phyloP scores from a whole-genome alignment of 1,140 invertebrate genomes.

The Tetragonula clypearis region DNA sequence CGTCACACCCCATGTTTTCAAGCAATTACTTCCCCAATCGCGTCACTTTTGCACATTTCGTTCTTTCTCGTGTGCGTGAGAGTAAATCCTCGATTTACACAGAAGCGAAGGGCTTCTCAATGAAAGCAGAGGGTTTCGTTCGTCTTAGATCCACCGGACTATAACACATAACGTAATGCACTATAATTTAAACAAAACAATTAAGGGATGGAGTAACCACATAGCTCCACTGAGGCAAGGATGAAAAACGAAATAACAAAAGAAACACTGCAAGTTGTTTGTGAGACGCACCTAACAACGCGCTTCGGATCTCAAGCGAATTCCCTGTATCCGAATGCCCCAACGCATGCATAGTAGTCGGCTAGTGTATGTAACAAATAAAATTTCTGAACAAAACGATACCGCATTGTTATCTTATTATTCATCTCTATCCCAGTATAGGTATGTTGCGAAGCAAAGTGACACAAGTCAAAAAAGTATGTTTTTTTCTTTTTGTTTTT shows the following conservation, averaged over 20 bases:
- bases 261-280: constrained; percentile 62
- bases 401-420: constrained; percentile 1
- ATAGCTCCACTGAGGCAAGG: constrained; percentile 59
- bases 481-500: too few relatives aligned
- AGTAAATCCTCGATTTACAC: not conserved
- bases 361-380: constrained; percentile 82
- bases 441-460: too few relatives aligned
- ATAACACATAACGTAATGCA: constrained; percentile 77
- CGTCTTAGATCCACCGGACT: constrained; percentile 63
- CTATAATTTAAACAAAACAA: constrained; percentile 76
- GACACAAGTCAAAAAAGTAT: too few relatives aligned
- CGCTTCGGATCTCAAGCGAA: constrained; percentile 70
- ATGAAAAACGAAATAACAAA: constrained; percentile 51
- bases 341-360: constrained; percentile 79
- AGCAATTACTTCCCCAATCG: not conserved
- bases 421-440: not conserved
- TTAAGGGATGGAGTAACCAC: constrained; percentile 67
- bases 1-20: not conserved
- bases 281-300: constrained; percentile 65
- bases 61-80: not conserved
- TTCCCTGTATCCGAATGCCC: constrained; percentile 73
- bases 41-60: constrained; percentile 7
- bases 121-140: constrained; percentile 33
- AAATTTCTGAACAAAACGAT: constrained; percentile 80
- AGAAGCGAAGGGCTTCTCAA: not conserved